Evolutionary conservation across 2,888 invertebrate species (phyloP).

Genomic region (Nomada ruficornis): DNA sequence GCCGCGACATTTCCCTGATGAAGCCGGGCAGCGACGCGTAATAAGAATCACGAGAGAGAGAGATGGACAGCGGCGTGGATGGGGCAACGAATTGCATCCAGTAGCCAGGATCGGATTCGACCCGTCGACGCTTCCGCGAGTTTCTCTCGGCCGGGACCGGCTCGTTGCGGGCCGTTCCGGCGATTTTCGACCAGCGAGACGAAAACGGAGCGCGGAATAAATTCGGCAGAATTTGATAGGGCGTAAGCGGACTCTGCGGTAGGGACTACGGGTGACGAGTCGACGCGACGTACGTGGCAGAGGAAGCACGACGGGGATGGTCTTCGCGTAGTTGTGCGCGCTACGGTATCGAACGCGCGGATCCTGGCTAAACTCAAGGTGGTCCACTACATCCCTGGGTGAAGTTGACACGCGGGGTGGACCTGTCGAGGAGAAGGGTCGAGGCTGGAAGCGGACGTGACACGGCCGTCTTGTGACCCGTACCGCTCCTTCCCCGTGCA

Average conservation of each 20-base stretch:
- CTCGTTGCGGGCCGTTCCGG: not conserved
- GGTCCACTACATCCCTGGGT: conserved; percentile 70
- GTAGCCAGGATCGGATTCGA: conserved; percentile 60
- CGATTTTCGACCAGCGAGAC: too few species aligned
- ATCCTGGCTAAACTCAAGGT: conserved; percentile 61
- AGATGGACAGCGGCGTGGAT: conserved; percentile 62
- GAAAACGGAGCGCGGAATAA: not conserved
- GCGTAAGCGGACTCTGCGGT: not conserved
- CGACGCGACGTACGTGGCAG: not conserved
- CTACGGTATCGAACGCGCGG: conserved; percentile 53
- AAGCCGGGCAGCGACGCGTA: conserved; percentile 83
- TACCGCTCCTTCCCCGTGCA: conserved; percentile 27
- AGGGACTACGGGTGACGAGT: not conserved
- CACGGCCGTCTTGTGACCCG: conserved; percentile 83
- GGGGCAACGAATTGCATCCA: conserved; percentile 20
- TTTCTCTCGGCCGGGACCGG: not conserved
- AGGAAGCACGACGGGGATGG: conserved; percentile 14
- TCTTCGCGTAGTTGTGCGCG: conserved; percentile 52
- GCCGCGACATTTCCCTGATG: conserved; percentile 80
- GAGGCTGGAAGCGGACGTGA: conserved; percentile 82
- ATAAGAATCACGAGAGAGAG: conserved; percentile 81
- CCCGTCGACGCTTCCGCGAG: not conserved
- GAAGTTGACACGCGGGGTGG: conserved; percentile 79
- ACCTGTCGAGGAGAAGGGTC: conserved; percentile 78
- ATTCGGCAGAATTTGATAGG: not conserved